Evolutionary conservation across 2,113 vertebrate genomes (phyloP), one percentile per base, ranked within the genome.

Genomic region (Diglossa brunneiventris): DNA sequence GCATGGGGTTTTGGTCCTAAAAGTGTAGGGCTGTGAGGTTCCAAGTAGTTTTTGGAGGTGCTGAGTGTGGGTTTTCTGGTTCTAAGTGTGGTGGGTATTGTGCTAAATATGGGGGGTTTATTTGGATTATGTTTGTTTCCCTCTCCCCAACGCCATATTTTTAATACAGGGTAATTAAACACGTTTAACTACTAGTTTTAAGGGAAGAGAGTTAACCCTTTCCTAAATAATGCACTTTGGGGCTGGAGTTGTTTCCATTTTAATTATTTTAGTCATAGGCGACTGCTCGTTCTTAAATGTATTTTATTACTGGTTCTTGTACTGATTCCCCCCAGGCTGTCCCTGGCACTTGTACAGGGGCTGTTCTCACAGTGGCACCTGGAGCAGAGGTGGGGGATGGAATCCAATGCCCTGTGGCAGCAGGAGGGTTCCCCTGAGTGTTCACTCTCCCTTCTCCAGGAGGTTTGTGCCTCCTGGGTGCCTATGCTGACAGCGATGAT

Each of bases 401-500:
- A 31, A 49, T 63, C 35, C 22, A 22, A 0, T 20, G 27, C 35
- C 30, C 6, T 62, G 47, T 53, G 55, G 33, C 78, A 68, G 30
- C 39, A n/a, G 69, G 28, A 83, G 47, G 56, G 13, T 13, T 41
- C 17, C 35, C 26, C 26, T 75, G 47, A 49, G 47, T 18, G 21
- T n/a, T 44, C 3, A 1, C 27, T 62, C 5, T 68, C 3, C 16
- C 11, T 55, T 75, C 11, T 28, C 3, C 84, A 99, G 99, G 99
- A 83, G 99, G 99, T 5, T 95, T 99, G 70, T 99, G 99, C 56
- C 97, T 99, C 62, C 99, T 99, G 3, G 99, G 99, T 24, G 99
- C 99, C 35, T 99, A 99, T 16, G 99, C 99, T 12, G 99, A 99
- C 93, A 99, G 99, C 2, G 99, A 99, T 2, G 99, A 99, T 4